Percentiles rank a stretch among this genome's conserved stretches.
These are phyloP conservation scores for Meriones unguiculatus DNA, from an alignment of 2,113 vertebrate species.

Conservation along the genomic window DNA sequence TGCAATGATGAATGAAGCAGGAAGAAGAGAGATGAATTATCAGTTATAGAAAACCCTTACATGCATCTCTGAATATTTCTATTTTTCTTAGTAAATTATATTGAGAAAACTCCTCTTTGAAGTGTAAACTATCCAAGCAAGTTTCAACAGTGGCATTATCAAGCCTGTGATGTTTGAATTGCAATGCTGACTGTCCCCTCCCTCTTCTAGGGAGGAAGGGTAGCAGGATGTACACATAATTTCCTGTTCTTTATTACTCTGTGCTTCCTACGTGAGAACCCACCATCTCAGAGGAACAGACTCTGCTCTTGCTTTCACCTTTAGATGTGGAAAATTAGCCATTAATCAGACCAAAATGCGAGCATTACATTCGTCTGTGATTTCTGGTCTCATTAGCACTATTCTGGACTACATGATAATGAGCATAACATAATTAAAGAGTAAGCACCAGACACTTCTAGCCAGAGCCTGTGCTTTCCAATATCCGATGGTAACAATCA, in stretches of 20 bases:
- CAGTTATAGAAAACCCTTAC: not conserved
- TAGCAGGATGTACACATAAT: not conserved
- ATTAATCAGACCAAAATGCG: constrained; percentile 68
- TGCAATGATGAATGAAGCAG: not conserved
- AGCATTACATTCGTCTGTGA: constrained; percentile 45
- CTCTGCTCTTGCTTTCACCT: constrained; percentile 59
- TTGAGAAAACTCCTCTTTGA: not conserved
- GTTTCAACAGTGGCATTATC: not conserved
- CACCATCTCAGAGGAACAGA: constrained; percentile 23
- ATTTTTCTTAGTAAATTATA: not conserved
- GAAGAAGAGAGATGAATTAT: not conserved
- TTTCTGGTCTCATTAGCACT: constrained; percentile 72
- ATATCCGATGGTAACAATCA: constrained; percentile 70
- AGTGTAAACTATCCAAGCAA: not conserved
- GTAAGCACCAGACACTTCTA: constrained; percentile 60
- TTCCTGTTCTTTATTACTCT: constrained; percentile 12
- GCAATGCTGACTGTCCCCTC: not conserved
- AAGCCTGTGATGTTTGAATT: not conserved
- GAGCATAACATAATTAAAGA: constrained; percentile 70
- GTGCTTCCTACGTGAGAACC: not conserved
- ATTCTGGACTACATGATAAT: constrained; percentile 66
- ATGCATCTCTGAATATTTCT: not conserved
- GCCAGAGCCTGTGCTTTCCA: constrained; percentile 33
- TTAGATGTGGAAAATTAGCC: constrained; percentile 59
- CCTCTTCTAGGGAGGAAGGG: not conserved